Evolutionary conservation across 2,888 invertebrate genomes (phyloP).

Genomic region (Nowickia ferox): DNA sequence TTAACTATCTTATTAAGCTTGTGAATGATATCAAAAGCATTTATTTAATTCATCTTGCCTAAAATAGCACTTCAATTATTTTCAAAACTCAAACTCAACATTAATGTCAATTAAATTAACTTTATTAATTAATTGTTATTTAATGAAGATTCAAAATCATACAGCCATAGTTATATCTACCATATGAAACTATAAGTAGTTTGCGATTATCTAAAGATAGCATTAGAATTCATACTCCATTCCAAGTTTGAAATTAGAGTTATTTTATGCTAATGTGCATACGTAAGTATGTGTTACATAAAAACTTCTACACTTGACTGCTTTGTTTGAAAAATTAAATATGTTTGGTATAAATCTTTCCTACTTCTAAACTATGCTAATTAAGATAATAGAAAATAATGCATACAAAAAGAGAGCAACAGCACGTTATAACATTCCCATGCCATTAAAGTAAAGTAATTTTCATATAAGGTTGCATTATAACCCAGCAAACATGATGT

Average conservation of each 20-base stretch:
- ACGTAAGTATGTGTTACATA: not conserved
- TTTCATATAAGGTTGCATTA: too few relatives aligned
- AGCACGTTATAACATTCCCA: too few relatives aligned
- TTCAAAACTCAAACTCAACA: constrained; percentile 2
- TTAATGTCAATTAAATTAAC: not conserved
- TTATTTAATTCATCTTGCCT: not conserved
- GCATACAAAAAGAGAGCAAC: not conserved
- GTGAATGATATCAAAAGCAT: not conserved
- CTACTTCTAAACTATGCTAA: not conserved
- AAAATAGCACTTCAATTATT: not conserved
- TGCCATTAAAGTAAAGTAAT: too few relatives aligned
- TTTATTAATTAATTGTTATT: constrained; percentile 2
- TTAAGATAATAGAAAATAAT: not conserved
- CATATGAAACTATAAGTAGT: not conserved
- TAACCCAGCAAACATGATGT: too few relatives aligned
- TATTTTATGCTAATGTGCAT: not conserved
- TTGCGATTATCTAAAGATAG: not conserved
- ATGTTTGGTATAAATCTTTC: not conserved
- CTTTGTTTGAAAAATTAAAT: not conserved
- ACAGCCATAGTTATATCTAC: too few relatives aligned
- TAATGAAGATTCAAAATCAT: too few relatives aligned
- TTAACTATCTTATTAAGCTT: not conserved
- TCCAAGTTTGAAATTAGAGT: not conserved
- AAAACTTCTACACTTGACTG: not conserved
- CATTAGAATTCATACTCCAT: not conserved